Evolutionary conservation across 1,140 invertebrate species (phyloP).

Genomic region (Cyphomyrmex costatus): DNA sequence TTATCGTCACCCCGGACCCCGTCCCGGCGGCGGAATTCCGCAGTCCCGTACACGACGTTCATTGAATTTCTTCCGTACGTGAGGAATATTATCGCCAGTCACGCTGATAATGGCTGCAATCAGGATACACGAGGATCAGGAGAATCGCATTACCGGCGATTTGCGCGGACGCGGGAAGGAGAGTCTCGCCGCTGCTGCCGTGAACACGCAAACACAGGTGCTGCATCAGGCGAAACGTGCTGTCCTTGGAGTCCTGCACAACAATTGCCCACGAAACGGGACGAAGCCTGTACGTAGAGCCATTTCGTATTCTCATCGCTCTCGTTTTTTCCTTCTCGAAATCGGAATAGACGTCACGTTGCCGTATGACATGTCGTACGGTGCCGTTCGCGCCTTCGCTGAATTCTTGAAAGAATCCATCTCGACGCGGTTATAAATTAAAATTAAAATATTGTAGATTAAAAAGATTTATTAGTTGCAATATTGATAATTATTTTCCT

Average conservation of each 20-base stretch:
- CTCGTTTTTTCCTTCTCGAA: slow-evolving; percentile 19
- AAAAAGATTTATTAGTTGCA: not conserved
- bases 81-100: not conserved
- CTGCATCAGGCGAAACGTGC: slow-evolving; percentile 87
- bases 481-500: not conserved
- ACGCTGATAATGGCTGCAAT: slow-evolving; percentile 88
- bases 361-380: not conserved
- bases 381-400: not conserved
- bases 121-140: slow-evolving; percentile 90
- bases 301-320: slow-evolving; percentile 31
- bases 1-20: not conserved
- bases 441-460: not conserved
- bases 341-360: not conserved
- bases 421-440: not conserved
- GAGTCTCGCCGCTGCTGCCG: slow-evolving; percentile 82
- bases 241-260: slow-evolving; percentile 86
- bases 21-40: not conserved
- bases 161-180: slow-evolving; percentile 81
- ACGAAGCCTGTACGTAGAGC: slow-evolving; percentile 84
- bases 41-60: not conserved
- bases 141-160: slow-evolving; percentile 86
- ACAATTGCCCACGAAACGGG: slow-evolving; percentile 80
- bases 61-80: not conserved
- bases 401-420: not conserved
- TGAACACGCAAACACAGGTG: slow-evolving; percentile 79